A percentile compares a stretch with the other conserved stretches of the same genome.
phyloP scores from a whole-genome alignment of 2,888 invertebrate species.

The Clitarchus hookeri region DNA sequence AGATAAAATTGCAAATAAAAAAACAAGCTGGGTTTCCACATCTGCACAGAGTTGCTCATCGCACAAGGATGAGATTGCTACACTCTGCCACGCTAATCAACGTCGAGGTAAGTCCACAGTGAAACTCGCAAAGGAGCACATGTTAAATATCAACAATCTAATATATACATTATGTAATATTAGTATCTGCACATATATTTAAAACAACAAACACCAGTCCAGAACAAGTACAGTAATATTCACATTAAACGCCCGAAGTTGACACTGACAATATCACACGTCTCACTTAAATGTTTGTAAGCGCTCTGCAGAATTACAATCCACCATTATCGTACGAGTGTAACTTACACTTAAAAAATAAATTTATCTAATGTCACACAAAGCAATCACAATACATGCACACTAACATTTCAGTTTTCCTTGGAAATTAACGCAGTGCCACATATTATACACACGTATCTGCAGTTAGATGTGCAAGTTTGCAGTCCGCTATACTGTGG shows the following conservation, averaged over 20 bases:
- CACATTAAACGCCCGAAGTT: not conserved
- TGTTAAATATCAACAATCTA: slow-evolving; percentile 9
- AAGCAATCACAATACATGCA: no score
- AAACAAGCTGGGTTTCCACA: not conserved
- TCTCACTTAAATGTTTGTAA: not conserved
- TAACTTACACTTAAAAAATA: no score
- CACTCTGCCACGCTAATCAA: not conserved
- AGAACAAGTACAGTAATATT: not conserved
- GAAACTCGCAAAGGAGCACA: not conserved
- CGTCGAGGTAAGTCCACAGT: not conserved
- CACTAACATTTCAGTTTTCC: no score
- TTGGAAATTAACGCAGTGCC: no score
- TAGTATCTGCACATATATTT: slow-evolving; percentile 1
- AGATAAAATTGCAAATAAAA: not conserved
- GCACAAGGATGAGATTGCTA: not conserved
- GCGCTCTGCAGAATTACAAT: no score
- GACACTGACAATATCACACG: not conserved
- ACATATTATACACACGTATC: no score
- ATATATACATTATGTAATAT: not conserved
- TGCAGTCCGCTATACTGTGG: no score
- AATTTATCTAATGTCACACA: no score
- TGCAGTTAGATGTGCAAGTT: no score
- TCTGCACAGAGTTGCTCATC: not conserved
- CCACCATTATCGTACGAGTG: no score
- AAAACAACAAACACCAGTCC: slow-evolving; percentile 1